Base-by-base conservation (phyloP, 2,797 vertebrate genomes). In the Alauda arvensis region DNA sequence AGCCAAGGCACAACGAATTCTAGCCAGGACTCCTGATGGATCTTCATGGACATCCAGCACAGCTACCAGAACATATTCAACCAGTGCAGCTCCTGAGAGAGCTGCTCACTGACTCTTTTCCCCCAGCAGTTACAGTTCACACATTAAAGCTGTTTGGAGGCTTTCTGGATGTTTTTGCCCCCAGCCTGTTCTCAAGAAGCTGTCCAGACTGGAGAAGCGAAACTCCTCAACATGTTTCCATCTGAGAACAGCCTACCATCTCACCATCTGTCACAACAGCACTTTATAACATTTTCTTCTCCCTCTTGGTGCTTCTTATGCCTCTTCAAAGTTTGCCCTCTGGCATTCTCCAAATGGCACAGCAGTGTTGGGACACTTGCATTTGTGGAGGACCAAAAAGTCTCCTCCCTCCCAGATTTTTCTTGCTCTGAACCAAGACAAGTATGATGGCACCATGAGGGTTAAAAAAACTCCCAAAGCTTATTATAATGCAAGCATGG, bases 231-330 rank as follows among this genome's bases (percentile, higher is more conserved):
- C 29, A 60, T 60, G 7, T 62, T 70, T 85, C 77, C 63, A 62
- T 78, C 72, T 88, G 79, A 93, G 62, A 90, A 59, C 76, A 83
- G 69, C 72, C 46, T 90, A 85, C 82, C 42, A 80, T 69, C 79
- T 77, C 66, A 76, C 82, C 79, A 91, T 80, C 79, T 90, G 77
- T 90, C 79, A 85, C 69, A 80, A 69, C 72, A 77, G 62, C 40
- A 71, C 66, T 75, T 91, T 57, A 57, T 89, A 86, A 74, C 46
- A 34, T 85, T 77, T 91, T 91, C 46, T 79, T 86, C 72, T 92
- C 81, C 53, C 57, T 85, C 57, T 92, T 71, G 52, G 42, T 77
- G 19, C 19, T 80, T 87, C 84, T 90, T 72, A 49, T 48, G 17
- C n/a, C 45, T 78, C 83, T 75, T 71, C 59, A 87, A 75, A 77